Percentiles rank a stretch among this genome's conserved stretches.
Conservation (phyloP, 1,140 invertebrate species). For the Hesperophylax magnus region DNA sequence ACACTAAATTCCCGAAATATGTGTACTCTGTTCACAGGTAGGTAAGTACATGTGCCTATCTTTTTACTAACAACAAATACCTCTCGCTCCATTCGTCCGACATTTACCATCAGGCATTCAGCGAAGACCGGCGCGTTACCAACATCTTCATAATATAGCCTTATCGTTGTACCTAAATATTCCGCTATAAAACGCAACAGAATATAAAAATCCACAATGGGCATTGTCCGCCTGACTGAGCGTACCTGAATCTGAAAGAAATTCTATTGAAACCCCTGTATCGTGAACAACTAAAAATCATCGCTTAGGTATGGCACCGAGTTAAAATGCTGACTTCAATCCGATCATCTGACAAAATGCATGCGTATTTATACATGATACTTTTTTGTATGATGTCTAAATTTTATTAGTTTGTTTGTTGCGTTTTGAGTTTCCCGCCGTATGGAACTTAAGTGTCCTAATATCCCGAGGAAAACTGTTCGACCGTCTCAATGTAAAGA, state of each 20-base stretch:
- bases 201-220: slow-evolving; percentile 56
- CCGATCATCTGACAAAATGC: background rate
- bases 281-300: background rate
- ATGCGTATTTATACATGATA: background rate
- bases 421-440: background rate
- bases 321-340: background rate
- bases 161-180: slow-evolving; percentile 42
- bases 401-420: background rate
- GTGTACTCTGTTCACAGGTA: no score
- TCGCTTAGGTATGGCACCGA: background rate
- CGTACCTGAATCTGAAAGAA: slow-evolving; percentile 46
- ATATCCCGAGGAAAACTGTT: slow-evolving; percentile 49
- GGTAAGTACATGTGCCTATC: no score
- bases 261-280: slow-evolving; percentile 41
- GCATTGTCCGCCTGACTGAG: slow-evolving; percentile 53
- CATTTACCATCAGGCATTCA: slow-evolving; percentile 17
- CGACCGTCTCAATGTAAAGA: slow-evolving; percentile 39
- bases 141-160: background rate
- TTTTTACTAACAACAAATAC: background rate
- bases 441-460: slow-evolving; percentile 22
- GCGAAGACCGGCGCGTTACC: background rate
- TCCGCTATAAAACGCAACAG: slow-evolving; percentile 52
- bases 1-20: no score
- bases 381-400: background rate
- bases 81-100: background rate